Conservation (phyloP, 2,113 vertebrate genomes). For the Kobus ellipsiprymnus region DNA sequence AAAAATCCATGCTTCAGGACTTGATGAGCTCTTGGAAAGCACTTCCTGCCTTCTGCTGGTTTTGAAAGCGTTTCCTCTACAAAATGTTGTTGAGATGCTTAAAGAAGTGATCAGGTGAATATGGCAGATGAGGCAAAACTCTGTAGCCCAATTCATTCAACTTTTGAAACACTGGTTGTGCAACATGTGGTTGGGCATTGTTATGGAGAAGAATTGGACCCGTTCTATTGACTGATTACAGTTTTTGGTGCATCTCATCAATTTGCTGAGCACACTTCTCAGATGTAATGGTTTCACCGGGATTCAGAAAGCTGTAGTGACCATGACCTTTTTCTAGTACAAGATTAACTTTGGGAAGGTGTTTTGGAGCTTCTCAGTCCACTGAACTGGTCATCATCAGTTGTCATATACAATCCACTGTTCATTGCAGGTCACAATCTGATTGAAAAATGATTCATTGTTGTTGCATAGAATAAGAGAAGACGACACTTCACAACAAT, state of each 20-base stretch:
- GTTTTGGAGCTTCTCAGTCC: background rate
- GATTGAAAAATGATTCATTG: background rate
- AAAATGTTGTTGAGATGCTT: background rate
- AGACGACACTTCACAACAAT: background rate
- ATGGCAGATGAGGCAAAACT: background rate
- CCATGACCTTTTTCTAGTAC: background rate
- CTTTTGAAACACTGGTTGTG: background rate
- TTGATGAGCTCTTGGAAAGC: background rate
- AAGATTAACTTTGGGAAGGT: background rate
- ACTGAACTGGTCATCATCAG: background rate
- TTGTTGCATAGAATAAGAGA: background rate
- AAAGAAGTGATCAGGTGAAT: background rate
- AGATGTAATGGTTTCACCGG: background rate
- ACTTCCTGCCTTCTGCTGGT: background rate
- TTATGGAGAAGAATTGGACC: background rate
- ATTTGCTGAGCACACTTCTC: background rate
- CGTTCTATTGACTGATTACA: background rate
- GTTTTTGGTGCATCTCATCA: background rate
- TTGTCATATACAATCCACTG: background rate
- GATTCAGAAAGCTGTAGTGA: background rate
- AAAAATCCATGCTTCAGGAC: background rate
- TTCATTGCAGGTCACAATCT: background rate
- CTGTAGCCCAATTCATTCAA: background rate
- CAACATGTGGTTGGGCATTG: background rate
- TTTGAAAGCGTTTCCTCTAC: background rate